These are phyloP conservation scores for Halichondria panicea DNA, from an alignment of 37 sponge, comb jelly and placozoan species.

Conservation along the genomic window DNA sequence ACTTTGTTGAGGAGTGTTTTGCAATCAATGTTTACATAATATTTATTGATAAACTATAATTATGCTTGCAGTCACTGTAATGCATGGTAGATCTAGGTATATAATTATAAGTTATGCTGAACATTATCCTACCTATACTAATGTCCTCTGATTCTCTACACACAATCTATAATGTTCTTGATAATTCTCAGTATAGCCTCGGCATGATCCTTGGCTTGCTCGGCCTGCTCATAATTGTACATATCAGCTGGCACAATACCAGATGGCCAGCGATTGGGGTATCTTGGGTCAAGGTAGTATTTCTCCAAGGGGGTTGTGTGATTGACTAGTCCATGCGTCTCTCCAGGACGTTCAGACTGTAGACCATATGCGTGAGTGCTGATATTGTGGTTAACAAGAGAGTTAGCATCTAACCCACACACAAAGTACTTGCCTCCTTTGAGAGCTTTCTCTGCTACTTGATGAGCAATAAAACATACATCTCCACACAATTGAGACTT, in stretches of 20 bases:
- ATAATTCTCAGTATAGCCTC: conserved; percentile 19
- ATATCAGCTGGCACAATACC: conserved; percentile 12
- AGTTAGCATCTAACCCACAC: conserved; percentile 42
- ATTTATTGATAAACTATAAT: too few relatives aligned
- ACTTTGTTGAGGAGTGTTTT: too few relatives aligned
- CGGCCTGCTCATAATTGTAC: conserved; percentile 6
- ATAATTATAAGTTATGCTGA: too few relatives aligned
- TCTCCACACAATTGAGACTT: conserved; percentile 6
- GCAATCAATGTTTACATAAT: too few relatives aligned
- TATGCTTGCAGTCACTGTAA: too few relatives aligned
- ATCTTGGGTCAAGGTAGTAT: conserved; percentile 46
- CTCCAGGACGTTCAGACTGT: conserved; percentile 1
- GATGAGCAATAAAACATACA: conserved; percentile 65
- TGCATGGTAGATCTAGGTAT: too few relatives aligned
- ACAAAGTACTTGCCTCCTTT: conserved; percentile 47
- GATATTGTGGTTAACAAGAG: conserved; percentile 9
- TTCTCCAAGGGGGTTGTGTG: conserved; percentile 17
- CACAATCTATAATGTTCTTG: conserved; percentile 2
- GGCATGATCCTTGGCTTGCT: conserved; percentile 37
- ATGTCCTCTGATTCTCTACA: too few relatives aligned
- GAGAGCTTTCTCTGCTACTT: conserved; percentile 70
- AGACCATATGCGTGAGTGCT: conserved; percentile 20
- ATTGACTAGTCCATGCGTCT: conserved; percentile 2
- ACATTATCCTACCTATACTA: too few relatives aligned
- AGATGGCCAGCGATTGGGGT: conserved; percentile 23